A percentile compares a stretch with the other conserved stretches of the same genome.
These are phyloP conservation scores for Synergus laeviventris DNA, from an alignment of 2,888 invertebrate species.

Conservation along the genomic window DNA sequence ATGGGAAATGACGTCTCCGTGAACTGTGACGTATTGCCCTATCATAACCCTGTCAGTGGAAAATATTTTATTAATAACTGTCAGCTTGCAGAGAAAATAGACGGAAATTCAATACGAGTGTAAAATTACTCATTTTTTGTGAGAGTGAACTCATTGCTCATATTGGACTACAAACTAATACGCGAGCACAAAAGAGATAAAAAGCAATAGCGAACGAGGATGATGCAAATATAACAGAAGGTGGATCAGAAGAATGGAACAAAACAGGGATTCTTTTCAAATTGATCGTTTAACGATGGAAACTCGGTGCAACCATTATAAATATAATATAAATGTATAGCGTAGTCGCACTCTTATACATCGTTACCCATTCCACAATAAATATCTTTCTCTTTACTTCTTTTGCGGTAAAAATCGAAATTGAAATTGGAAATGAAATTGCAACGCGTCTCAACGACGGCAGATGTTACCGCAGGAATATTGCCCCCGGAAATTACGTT, in stretches of 20 bases:
- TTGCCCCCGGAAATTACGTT: constrained; percentile 58
- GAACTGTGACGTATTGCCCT: constrained; percentile 86
- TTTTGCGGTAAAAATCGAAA: constrained; percentile 50
- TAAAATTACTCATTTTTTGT: background rate
- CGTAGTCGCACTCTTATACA: background rate
- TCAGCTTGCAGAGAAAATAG: background rate
- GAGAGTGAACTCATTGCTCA: background rate
- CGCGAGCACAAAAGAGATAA: background rate
- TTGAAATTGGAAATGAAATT: constrained; percentile 59
- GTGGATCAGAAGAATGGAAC: background rate
- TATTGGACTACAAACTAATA: background rate
- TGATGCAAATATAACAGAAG: background rate
- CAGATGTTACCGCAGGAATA: constrained; percentile 51
- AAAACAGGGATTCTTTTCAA: background rate
- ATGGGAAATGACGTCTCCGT: constrained; percentile 89
- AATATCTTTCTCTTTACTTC: constrained; percentile 53
- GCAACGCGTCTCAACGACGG: constrained; percentile 47
- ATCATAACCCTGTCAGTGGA: constrained; percentile 82
- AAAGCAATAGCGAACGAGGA: background rate
- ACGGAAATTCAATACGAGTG: background rate
- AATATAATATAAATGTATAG: background rate
- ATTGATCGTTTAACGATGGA: background rate
- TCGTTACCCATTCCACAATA: constrained; percentile 47
- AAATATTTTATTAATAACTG: background rate
- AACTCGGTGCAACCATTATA: background rate